phyloP scores from a whole-genome alignment of 2,797 vertebrate genomes.

The Melanotaenia maccullochi region DNA sequence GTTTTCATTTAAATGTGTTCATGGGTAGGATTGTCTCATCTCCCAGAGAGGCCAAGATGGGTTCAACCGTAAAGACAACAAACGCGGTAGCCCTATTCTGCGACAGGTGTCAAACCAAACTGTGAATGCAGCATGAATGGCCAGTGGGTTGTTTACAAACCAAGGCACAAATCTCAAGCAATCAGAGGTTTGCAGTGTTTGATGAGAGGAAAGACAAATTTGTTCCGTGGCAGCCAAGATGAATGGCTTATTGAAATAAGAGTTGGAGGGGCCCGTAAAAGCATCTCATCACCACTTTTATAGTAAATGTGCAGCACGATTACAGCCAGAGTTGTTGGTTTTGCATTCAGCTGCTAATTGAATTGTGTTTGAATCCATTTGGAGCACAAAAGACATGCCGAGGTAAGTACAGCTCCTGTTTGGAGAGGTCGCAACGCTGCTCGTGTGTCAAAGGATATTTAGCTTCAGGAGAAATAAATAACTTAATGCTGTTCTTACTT shows the following conservation, averaged over 20 bases:
- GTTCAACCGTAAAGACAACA: conserved; percentile 52
- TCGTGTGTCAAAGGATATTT: conserved; percentile 39
- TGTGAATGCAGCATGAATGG: conserved; percentile 16
- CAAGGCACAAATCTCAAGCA: conserved; percentile 40
- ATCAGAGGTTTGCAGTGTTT: conserved; percentile 58
- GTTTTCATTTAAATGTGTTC: conserved; percentile 77
- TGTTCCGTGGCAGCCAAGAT: conserved; percentile 50
- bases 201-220: conserved; percentile 60
- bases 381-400: conserved; percentile 12
- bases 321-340: conserved; percentile 21
- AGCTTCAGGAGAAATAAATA: conserved; percentile 57
- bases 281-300: conserved; percentile 55
- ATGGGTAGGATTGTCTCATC: conserved; percentile 65
- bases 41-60: conserved; percentile 44
- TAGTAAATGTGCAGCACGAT: conserved; percentile 50
- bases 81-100: conserved; percentile 34
- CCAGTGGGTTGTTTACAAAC: conserved; percentile 40
- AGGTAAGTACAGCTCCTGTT: conserved; percentile 29
- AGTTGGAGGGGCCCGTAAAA: conserved; percentile 59
- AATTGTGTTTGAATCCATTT: conserved; percentile 51
- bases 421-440: conserved; percentile 43
- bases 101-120: conserved; percentile 35
- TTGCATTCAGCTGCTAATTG: conserved; percentile 51
- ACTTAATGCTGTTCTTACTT: conserved; percentile 61
- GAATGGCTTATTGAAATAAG: conserved; percentile 67